Base-by-base conservation (phyloP, 2,797 vertebrate genomes). In the Sylvia borin region DNA sequence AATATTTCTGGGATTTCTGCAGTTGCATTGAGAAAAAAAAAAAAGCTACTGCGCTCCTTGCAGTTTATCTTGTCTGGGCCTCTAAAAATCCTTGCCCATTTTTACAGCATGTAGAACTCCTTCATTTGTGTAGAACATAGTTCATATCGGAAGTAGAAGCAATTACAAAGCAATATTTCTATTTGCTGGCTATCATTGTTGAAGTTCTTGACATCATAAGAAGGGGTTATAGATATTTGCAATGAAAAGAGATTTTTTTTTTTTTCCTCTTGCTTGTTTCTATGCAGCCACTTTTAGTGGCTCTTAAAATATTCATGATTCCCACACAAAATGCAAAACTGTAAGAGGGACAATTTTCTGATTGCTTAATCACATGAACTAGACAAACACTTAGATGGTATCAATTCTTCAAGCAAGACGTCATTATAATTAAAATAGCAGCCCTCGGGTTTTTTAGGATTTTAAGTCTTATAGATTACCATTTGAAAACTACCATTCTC, bases 401-500 rank as follows among this genome's bases (percentile, higher is more conserved):
- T 91, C 96, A 91, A 93, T 75, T 93, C 75, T 92, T 88, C 82
- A 93, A 86, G 76, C 38, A 94, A 75, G 65, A 91, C 6, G 2
- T 53, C 61, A 86, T 75, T 87, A 57, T 48, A 78, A 76, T 80
- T 96, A 82, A 95, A 97, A 68, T 32, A 80, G 72, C 53, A 92
- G 25, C 45, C 70, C 72, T 89, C 2, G 9, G 7, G 24, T n/a
- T 95, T 86, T 93, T 55, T 80, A 68, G 31, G 36, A 92, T 93
- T 95, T 91, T 85, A 96, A 89, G 22, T 11, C 26, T 89, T 61
- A 7, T 84, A 94, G 64, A 82, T 81, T 94, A 74, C 51, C 54
- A 48, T 85, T 82, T 93, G 89, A 96, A 97, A 97, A 95, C 47
- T 92, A 38, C 55, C 10, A 12, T 77, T 95, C 97, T 95, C 62